A percentile compares a stretch with the other conserved stretches of the same genome.
Evolutionary conservation across 2,797 vertebrate genomes (phyloP).

Genomic region (Enteromius mattozi): DNA sequence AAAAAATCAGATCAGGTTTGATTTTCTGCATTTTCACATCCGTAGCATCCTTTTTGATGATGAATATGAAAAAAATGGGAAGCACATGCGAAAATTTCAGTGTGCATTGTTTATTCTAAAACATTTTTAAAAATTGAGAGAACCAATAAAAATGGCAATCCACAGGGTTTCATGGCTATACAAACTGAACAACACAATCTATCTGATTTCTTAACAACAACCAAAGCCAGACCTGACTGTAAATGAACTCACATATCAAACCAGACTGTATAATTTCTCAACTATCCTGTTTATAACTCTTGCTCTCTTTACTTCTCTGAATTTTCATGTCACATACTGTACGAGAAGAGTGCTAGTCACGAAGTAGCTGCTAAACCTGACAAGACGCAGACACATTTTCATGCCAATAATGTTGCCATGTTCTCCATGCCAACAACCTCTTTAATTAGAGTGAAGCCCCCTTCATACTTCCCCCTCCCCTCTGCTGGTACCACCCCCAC

Average conservation of each 20-base stretch:
- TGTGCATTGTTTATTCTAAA: background rate
- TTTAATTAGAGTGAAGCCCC: constrained; percentile 61
- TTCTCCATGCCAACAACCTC: constrained; percentile 49
- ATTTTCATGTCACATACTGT: background rate
- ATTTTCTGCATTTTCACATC: no score
- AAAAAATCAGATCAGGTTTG: no score
- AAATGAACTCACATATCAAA: background rate
- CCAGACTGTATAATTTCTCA: background rate
- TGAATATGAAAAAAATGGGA: no score
- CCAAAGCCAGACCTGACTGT: background rate
- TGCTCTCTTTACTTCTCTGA: background rate
- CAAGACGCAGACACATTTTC: constrained; percentile 38
- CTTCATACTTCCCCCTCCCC: constrained; percentile 18
- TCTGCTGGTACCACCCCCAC: constrained; percentile 30
- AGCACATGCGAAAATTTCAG: no score
- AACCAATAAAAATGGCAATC: background rate
- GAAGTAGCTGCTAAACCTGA: constrained; percentile 28
- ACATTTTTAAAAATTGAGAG: background rate
- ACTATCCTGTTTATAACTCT: background rate
- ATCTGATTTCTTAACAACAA: background rate
- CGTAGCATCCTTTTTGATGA: no score
- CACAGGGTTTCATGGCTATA: background rate
- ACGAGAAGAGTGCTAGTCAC: constrained; percentile 15
- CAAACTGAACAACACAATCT: background rate
- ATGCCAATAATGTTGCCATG: constrained; percentile 42